A percentile compares a stretch with the other conserved stretches of the same genome.
phyloP scores from a whole-genome alignment of 2,113 vertebrate genomes.

The Thomomys bottae region DNA sequence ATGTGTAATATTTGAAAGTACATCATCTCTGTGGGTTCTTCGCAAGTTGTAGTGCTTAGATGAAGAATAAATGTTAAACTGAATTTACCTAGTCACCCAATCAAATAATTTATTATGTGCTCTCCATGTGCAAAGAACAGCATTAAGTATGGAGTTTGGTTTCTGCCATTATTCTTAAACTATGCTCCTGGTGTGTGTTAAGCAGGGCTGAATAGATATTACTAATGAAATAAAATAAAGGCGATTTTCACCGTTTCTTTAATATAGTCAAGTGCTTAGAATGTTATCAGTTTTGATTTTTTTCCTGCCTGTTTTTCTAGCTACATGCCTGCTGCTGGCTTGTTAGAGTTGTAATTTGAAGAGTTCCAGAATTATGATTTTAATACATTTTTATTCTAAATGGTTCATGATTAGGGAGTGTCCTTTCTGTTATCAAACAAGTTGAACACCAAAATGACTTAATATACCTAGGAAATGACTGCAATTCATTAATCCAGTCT shows the following conservation, averaged over 20 bases:
- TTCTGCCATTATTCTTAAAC: slow-evolving; percentile 52
- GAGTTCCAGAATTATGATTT: slow-evolving; percentile 12
- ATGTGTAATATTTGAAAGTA: slow-evolving; percentile 72
- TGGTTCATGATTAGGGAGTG: neutral
- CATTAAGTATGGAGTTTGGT: slow-evolving; percentile 51
- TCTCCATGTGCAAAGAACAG: slow-evolving; percentile 41
- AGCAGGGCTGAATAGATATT: slow-evolving; percentile 36
- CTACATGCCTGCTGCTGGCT: neutral
- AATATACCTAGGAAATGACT: slow-evolving; percentile 3
- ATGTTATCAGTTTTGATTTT: slow-evolving; percentile 41
- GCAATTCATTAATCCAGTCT: slow-evolving; percentile 36
- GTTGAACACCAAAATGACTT: slow-evolving; percentile 32
- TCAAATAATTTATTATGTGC: slow-evolving; percentile 65
- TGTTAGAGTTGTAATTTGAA: neutral
- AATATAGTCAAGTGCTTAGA: slow-evolving; percentile 22
- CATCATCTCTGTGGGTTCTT: slow-evolving; percentile 60
- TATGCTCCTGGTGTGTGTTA: slow-evolving; percentile 32
- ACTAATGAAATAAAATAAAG: slow-evolving; percentile 62
- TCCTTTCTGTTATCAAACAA: slow-evolving; percentile 19
- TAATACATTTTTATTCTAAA: slow-evolving; percentile 24
- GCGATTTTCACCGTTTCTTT: neutral
- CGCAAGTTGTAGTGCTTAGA: slow-evolving; percentile 63
- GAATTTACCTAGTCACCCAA: slow-evolving; percentile 48
- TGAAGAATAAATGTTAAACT: slow-evolving; percentile 71
- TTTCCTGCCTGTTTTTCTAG: neutral